A percentile compares a stretch with the other conserved stretches of the same genome.
Evolutionary conservation across 2,797 vertebrate species (phyloP).

Genomic region (Pangasius larnaudii): DNA sequence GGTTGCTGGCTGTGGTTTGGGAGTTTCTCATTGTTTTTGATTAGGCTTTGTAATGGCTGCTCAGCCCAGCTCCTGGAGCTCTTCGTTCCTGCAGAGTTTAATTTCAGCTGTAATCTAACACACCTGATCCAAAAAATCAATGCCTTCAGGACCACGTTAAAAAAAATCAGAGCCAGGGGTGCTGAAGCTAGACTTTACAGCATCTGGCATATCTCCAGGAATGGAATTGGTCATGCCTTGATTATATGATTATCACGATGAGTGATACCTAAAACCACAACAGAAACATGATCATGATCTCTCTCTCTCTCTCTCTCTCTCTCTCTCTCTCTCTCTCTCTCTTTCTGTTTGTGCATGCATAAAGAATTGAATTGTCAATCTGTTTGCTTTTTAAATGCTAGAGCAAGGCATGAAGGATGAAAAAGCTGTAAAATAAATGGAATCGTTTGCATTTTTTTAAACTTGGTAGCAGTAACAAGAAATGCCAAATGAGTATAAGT

Average conservation of each 20-base stretch:
- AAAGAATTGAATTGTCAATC: slow-evolving; percentile 5
- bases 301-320: not conserved
- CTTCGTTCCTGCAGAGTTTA: slow-evolving; percentile 5
- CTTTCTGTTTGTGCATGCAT: not conserved
- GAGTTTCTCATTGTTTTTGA: slow-evolving; percentile 12
- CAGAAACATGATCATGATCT: not conserved
- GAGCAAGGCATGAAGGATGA: not conserved
- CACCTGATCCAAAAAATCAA: slow-evolving; percentile 10
- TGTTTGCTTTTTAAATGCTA: not conserved
- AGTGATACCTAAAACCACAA: not conserved
- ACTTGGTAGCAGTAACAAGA: not conserved
- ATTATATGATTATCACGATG: slow-evolving; percentile 9
- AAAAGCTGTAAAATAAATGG: not conserved
- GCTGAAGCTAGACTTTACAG: not conserved
- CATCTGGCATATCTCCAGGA: not conserved
- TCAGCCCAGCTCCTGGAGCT: not conserved
- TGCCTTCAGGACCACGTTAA: not conserved
- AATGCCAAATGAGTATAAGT: no score
- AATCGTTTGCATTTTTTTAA: not conserved
- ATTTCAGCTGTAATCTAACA: slow-evolving; percentile 17
- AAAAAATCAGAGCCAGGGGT: not conserved
- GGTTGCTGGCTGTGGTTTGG: not conserved
- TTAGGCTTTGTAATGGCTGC: slow-evolving; percentile 2
- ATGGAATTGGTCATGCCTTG: not conserved
- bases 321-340: not conserved